Evolutionary conservation across 1,140 invertebrate genomes (phyloP), one percentile per base, ranked within the genome.

Genomic region (Leguminivora glycinivorella): DNA sequence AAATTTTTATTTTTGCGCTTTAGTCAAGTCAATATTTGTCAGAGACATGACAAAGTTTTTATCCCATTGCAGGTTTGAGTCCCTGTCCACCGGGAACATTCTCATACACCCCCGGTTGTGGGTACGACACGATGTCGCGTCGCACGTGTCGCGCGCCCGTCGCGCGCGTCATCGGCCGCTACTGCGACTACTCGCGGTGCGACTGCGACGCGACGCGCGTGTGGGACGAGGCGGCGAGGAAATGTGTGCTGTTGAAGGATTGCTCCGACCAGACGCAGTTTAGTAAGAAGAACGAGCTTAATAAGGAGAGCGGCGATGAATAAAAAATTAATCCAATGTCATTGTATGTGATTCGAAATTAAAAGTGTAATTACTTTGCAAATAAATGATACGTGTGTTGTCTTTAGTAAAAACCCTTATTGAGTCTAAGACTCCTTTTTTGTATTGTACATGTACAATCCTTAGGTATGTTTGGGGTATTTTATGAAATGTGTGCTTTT

Each of bases 131-230:
- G 2, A 63, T 77, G 68, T 71, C 72, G 19, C 71, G 69, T 9
- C 58, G 73, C 0, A 77, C 75, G 4, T 77, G 75, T 47, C 29
- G 71, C 12, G 3, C 22, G 10, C 73, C 73, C 1, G 26, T 60
- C 10, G 26, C 71, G 6, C 56, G 70, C 9, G 43, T 70, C 26
- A 24, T 77, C 0, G 75, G 75, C 4, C n/a, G 19, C 0, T 25
- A 71, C 25, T 73, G 71, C 29, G 73, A 77, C 40, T 70, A 68
- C 5, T 72, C 73, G 9, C 47, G 73, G 14, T 77, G 75, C 52
- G 75, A 77, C 19, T 77, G 75, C 34, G 22, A 22, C 1, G 56
- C 72, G 6, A n/a, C 67, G 1, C 40, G 70, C 14, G 69, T 77
- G 0, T 75, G 67, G 60, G 75, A 77, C 25, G 75, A 77, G 43